phyloP scores from a whole-genome alignment of 2,113 vertebrate genomes.

The Peromyscus leucopus region DNA sequence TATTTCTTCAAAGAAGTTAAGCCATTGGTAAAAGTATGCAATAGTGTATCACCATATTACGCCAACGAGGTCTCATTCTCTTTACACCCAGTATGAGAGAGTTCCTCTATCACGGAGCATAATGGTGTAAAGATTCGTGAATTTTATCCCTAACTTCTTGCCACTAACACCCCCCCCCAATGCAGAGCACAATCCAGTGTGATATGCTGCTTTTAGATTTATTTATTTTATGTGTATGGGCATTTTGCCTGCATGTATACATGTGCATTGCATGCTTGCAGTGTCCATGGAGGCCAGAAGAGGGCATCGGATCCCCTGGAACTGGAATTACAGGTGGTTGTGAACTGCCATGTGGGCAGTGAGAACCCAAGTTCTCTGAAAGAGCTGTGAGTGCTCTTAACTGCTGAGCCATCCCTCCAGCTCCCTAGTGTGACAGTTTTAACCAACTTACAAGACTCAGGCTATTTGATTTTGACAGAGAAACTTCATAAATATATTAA shows the following conservation, averaged over 20 bases:
- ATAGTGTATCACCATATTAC: too few relatives aligned
- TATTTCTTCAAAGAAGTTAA: not conserved
- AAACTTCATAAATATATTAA: conserved; percentile 11
- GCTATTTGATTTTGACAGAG: not conserved
- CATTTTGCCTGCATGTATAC: not conserved
- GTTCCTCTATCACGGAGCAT: not conserved
- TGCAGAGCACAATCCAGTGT: not conserved
- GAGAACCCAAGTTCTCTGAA: not conserved
- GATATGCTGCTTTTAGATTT: not conserved
- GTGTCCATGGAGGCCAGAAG: not conserved
- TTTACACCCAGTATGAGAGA: not conserved
- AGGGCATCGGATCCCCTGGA: not conserved
- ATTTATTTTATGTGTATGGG: not conserved
- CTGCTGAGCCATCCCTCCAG: not conserved
- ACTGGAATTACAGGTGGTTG: not conserved
- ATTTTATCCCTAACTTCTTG: not conserved
- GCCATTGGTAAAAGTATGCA: not conserved
- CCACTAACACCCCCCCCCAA: not conserved
- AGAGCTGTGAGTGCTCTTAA: not conserved
- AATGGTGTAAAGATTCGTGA: not conserved
- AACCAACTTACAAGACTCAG: not conserved
- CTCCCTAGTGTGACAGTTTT: not conserved
- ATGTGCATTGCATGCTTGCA: not conserved
- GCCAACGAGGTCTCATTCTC: not conserved
- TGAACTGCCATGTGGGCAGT: not conserved